Evolutionary conservation across 2,888 invertebrate species (phyloP).

Genomic region (Pedicia rivosa): DNA sequence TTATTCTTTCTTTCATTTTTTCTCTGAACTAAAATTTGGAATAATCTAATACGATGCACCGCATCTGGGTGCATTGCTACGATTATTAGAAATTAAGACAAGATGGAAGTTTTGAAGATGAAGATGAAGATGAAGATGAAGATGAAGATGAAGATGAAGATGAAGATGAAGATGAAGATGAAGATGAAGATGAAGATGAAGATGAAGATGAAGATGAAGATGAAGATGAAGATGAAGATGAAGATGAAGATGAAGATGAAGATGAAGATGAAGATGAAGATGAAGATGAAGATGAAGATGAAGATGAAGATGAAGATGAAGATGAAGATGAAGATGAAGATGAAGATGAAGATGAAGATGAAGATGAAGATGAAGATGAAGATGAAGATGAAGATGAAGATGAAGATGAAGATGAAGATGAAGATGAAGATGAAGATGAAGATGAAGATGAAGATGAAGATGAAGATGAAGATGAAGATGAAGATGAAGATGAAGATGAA

Average conservation of each 20-base stretch:
- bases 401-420: constrained; percentile 9
- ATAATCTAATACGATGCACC: no score
- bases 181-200: constrained; percentile 8
- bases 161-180: constrained; percentile 8
- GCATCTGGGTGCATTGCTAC: no score
- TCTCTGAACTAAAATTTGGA: no score
- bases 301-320: constrained; percentile 8
- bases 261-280: constrained; percentile 8
- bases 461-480: constrained; percentile 9
- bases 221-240: constrained; percentile 8
- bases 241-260: constrained; percentile 8
- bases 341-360: constrained; percentile 8
- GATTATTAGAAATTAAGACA: no score
- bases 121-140: constrained; percentile 7
- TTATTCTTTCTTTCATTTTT: no score
- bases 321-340: constrained; percentile 9
- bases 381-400: constrained; percentile 9
- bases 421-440: constrained; percentile 9
- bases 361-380: constrained; percentile 9
- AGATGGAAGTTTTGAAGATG: no score
- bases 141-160: constrained; percentile 8
- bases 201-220: constrained; percentile 8
- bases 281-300: constrained; percentile 8
- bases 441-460: constrained; percentile 9
- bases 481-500: constrained; percentile 9